These are phyloP conservation scores for Paraplagusia blochii DNA, from an alignment of 2,113 vertebrate genomes.

Conservation along the genomic window DNA sequence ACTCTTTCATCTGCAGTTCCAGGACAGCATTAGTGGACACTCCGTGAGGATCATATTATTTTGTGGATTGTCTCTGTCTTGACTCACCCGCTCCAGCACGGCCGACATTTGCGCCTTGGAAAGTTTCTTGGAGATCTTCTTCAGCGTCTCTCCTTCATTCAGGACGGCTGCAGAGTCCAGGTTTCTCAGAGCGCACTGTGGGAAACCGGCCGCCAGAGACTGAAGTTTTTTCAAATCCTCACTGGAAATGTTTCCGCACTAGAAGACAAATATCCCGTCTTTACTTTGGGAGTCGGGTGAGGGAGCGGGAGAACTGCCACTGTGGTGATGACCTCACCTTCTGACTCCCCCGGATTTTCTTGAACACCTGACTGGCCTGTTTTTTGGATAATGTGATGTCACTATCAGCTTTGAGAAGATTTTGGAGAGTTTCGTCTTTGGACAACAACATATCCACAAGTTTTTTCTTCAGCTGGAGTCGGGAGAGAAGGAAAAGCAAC, in stretches of 20 bases:
- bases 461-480: conserved; percentile 53
- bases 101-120: conserved; percentile 60
- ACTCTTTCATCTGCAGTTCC: conserved; percentile 46
- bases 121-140: conserved; percentile 45
- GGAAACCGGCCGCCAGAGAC: conserved; percentile 46
- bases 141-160: conserved; percentile 36
- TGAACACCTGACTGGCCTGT: conserved; percentile 47
- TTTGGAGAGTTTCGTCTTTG: background rate
- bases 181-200: conserved; percentile 39
- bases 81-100: conserved; percentile 64
- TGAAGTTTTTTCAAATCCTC: conserved; percentile 51
- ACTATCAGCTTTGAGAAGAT: conserved; percentile 30
- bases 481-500: background rate
- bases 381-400: conserved; percentile 27
- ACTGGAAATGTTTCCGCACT: conserved; percentile 26
- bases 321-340: conserved; percentile 35
- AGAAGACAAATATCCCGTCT: background rate
- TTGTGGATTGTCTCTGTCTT: background rate
- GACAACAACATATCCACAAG: conserved; percentile 46
- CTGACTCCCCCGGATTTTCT: conserved; percentile 31
- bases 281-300: background rate
- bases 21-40: background rate
- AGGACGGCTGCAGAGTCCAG: conserved; percentile 41
- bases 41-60: background rate
- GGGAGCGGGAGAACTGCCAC: background rate